Evolutionary conservation across 1,140 invertebrate genomes (phyloP), one percentile per base, ranked within the genome.

Genomic region (Macrosteles quadrilineatus): DNA sequence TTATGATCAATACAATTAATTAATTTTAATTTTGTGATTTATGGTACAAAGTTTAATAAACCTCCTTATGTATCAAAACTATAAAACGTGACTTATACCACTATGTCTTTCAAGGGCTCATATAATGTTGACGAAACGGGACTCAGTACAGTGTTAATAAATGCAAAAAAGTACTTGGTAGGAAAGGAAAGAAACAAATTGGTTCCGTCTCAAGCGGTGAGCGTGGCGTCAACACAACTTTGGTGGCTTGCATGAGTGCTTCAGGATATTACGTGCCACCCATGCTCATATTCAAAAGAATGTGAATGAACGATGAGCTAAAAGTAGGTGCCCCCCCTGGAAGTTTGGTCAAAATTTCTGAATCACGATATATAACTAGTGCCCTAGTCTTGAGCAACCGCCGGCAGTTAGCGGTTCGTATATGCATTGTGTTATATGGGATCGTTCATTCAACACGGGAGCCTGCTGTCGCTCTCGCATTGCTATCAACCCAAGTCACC

Each of bases 71-170:
- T n/a, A n/a, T n/a, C n/a, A n/a, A n/a, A n/a, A 12, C 32, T 40
- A 31, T n/a, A n/a, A n/a, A n/a, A n/a, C n/a, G n/a, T n/a, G n/a
- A n/a, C n/a, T n/a, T n/a, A n/a, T n/a, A n/a, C n/a, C n/a, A n/a
- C n/a, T n/a, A n/a, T n/a, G n/a, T n/a, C n/a, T n/a, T n/a, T n/a
- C n/a, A n/a, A n/a, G n/a, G n/a, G n/a, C n/a, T n/a, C n/a, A n/a
- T n/a, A n/a, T n/a, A 81, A 82, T 73, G 68, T 79, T 4, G 81
- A 81, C 70, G 80, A 81, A 74, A 81, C 79, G 2, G 79, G 78
- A n/a, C 53, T 80, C 25, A 76, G 73, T 25, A 80, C 80, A 19
- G 80, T 82, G 0, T 73, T 40, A 74, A 75, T 70, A 62, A 62
- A 62, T 74, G 77, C n/a, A 59, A 53, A 23, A 71, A 27, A 45